These are phyloP conservation scores for Lipophrys pholis DNA, from an alignment of 2,113 vertebrate species.

Conservation along the genomic window DNA sequence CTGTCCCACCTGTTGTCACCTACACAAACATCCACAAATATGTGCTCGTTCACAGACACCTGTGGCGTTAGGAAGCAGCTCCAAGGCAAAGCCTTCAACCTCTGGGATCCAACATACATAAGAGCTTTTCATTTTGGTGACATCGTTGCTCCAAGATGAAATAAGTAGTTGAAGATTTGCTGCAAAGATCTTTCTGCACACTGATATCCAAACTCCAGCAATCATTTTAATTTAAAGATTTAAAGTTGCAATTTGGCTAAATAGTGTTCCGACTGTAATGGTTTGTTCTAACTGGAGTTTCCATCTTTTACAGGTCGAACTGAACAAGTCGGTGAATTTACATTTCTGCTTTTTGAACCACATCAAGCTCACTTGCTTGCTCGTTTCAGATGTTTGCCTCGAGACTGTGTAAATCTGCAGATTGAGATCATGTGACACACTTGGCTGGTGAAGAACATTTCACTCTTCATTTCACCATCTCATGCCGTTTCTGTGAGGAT, in stretches of 20 bases:
- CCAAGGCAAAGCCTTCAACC: neutral
- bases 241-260: neutral
- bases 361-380: conserved; percentile 4
- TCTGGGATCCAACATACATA: neutral
- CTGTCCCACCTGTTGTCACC: conserved; percentile 26
- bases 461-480: neutral
- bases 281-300: neutral
- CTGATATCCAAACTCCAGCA: neutral
- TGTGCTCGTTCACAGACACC: conserved; percentile 23
- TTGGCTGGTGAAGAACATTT: neutral
- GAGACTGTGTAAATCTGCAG: conserved; percentile 19
- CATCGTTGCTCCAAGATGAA: neutral
- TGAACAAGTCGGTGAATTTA: too few relatives aligned
- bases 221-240: neutral
- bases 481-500: neutral
- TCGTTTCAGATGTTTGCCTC: neutral
- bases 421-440: conserved; percentile 14
- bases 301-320: neutral
- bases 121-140: neutral
- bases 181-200: neutral
- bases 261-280: neutral
- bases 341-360: neutral
- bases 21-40: conserved; percentile 16
- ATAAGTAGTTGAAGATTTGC: neutral
- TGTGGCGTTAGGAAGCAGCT: conserved; percentile 23